Percentiles rank a stretch among this genome's conserved stretches.
Evolutionary conservation across 2,888 invertebrate genomes (phyloP).

Genomic region (Hololepta plana): DNA sequence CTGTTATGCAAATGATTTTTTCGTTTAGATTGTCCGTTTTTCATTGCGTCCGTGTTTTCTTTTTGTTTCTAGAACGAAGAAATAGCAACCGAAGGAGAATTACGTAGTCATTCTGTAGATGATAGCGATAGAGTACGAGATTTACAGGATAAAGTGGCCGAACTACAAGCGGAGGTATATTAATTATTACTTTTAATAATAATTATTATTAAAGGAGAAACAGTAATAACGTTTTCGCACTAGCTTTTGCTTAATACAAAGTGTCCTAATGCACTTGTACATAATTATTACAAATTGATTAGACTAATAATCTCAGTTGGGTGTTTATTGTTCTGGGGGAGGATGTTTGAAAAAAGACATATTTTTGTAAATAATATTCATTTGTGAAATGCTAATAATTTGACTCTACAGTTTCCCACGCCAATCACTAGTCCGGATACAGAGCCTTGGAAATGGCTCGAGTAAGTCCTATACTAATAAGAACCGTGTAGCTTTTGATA

Average conservation of each 20-base stretch:
- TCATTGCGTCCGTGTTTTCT: slow-evolving; percentile 4
- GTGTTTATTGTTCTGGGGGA: slow-evolving; percentile 4
- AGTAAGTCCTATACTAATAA: slow-evolving; percentile 40
- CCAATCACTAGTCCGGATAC: slow-evolving; percentile 76
- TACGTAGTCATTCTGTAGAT: slow-evolving; percentile 62
- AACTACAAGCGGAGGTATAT: slow-evolving; percentile 83
- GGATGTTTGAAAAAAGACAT: too few species aligned
- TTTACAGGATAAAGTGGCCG: slow-evolving; percentile 81
- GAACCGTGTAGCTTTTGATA: slow-evolving; percentile 7
- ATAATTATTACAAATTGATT: not conserved
- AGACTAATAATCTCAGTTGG: slow-evolving; percentile 3
- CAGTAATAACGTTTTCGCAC: not conserved
- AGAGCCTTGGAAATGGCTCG: slow-evolving; percentile 83
- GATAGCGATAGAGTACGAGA: slow-evolving; percentile 77
- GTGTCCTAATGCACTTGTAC: not conserved
- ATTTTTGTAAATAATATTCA: not conserved
- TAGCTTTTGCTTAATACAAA: slow-evolving; percentile 3
- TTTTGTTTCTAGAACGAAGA: slow-evolving; percentile 65
- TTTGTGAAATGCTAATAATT: slow-evolving; percentile 1
- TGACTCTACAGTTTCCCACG: slow-evolving; percentile 60
- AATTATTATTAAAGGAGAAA: not conserved
- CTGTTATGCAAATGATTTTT: slow-evolving; percentile 10
- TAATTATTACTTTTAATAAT: slow-evolving; percentile 1
- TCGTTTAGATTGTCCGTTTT: slow-evolving; percentile 3
- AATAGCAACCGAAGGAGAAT: slow-evolving; percentile 81